Conservation (phyloP, 2,888 invertebrate species). For the Cephonodes hylas region DNA sequence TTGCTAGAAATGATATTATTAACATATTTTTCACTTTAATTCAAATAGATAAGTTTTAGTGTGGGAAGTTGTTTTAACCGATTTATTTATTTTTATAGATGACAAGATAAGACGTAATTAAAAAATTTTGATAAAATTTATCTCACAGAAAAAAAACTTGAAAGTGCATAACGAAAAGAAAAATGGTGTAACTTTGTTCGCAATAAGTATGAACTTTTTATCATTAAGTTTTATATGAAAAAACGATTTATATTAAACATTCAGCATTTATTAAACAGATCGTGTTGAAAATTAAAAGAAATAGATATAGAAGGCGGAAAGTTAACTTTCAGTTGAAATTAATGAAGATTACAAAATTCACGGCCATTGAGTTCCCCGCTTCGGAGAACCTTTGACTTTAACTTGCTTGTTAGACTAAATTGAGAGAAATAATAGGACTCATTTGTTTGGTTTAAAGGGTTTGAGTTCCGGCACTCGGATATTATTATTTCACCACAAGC, state of each 20-base stretch:
- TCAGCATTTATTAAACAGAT: not conserved
- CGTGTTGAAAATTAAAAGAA: conserved; percentile 6
- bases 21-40: no score
- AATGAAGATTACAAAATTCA: conserved; percentile 80
- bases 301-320: conserved; percentile 46
- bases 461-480: conserved; percentile 51
- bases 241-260: not conserved
- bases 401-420: conserved; percentile 78
- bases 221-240: not conserved
- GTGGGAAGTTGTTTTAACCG: no score
- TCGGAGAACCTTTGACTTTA: conserved; percentile 76
- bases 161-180: not conserved
- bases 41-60: no score
- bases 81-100: no score
- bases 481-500: conserved; percentile 56
- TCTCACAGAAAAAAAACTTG: not conserved
- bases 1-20: no score
- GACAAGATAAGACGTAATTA: not conserved
- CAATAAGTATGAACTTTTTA: not conserved
- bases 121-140: not conserved
- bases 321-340: conserved; percentile 73
- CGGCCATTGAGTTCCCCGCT: conserved; percentile 77
- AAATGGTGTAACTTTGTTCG: not conserved
- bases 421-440: conserved; percentile 79
- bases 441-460: conserved; percentile 77